Conservation (phyloP, 2,113 vertebrate genomes). For the Craseonycteris thonglongyai region DNA sequence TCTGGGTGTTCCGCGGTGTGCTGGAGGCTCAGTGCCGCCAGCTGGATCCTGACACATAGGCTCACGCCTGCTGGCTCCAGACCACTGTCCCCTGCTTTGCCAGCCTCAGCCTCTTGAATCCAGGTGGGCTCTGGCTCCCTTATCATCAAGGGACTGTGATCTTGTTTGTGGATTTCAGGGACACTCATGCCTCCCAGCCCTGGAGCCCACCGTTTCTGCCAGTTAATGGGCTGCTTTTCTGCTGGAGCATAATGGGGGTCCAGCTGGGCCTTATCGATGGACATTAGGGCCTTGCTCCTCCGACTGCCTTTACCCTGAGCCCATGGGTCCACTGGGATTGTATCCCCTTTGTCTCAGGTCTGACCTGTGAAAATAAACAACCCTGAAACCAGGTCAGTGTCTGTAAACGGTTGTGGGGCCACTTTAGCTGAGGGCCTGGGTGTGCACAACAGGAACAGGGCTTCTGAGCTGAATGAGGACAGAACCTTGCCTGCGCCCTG, state of each 20-base stretch:
- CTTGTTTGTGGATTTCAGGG: no score
- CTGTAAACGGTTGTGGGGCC: neutral
- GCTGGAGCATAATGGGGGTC: neutral
- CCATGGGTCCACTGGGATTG: no score
- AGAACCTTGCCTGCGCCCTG: neutral
- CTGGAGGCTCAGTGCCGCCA: conserved; percentile 77
- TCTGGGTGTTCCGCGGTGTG: conserved; percentile 85
- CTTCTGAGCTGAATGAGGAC: neutral
- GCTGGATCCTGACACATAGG: conserved; percentile 49
- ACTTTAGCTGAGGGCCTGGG: neutral
- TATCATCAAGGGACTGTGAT: fast-evolving
- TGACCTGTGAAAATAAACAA: neutral
- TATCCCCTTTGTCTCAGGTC: neutral
- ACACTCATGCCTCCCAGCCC: neutral
- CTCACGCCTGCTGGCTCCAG: fast-evolving
- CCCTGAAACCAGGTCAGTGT: neutral
- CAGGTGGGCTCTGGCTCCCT: fast-evolving
- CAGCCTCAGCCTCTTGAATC: neutral
- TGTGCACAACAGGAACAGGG: no score
- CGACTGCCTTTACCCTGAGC: no score
- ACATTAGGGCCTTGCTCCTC: neutral
- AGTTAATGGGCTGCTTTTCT: neutral
- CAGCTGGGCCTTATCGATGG: fast-evolving
- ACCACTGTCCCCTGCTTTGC: neutral
- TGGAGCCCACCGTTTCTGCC: neutral